Conservation (phyloP, 2,797 vertebrate species). For the Sorex maritimensis region DNA sequence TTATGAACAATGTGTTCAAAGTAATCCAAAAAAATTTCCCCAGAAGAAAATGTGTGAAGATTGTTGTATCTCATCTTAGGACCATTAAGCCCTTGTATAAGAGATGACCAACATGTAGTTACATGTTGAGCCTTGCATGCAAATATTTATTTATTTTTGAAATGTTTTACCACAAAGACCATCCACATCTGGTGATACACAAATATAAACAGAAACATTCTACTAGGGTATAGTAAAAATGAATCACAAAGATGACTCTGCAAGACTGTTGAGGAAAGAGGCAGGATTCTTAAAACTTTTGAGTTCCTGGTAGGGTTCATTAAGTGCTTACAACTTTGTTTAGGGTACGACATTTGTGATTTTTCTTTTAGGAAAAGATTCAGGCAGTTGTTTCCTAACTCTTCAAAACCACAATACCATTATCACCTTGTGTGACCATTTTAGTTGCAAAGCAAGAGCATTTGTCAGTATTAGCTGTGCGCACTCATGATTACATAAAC, state of each 20-base stretch:
- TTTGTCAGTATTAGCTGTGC: not conserved
- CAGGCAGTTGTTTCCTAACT: not conserved
- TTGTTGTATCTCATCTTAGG: no score
- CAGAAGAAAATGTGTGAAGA: no score
- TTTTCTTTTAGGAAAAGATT: constrained; percentile 36
- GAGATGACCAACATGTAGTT: no score
- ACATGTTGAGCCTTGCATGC: no score
- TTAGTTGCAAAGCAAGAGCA: not conserved
- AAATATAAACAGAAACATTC: constrained; percentile 23
- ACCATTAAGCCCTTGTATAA: no score
- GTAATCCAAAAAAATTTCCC: no score
- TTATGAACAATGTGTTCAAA: no score
- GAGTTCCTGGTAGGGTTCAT: constrained; percentile 42
- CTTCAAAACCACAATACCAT: constrained; percentile 6
- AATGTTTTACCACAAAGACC: constrained; percentile 13
- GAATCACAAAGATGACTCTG: not conserved
- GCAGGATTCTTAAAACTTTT: constrained; percentile 19
- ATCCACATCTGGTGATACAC: not conserved
- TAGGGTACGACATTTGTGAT: constrained; percentile 35
- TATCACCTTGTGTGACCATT: not conserved
- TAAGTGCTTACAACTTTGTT: constrained; percentile 60
- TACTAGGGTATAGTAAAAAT: not conserved
- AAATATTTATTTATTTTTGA: not conserved
- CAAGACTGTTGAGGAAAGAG: not conserved
- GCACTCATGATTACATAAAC: constrained; percentile 55